Conservation (phyloP, 2,888 invertebrate genomes). For the Drosophila niveifrons region DNA sequence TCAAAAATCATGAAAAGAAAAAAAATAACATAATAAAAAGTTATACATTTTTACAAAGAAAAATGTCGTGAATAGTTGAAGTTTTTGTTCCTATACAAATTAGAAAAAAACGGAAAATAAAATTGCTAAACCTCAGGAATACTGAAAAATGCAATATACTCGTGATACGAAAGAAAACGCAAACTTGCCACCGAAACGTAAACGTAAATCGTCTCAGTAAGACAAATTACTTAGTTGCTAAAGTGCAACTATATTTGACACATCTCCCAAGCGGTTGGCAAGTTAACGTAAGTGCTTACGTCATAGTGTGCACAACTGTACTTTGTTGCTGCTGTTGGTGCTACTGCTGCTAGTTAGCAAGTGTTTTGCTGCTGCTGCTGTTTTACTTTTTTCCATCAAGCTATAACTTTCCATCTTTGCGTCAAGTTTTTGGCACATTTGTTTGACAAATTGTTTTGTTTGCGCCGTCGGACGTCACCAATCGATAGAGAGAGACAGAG, state of each 20-base stretch:
- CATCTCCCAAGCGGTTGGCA: constrained; percentile 50
- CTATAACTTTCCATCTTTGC: constrained; percentile 70
- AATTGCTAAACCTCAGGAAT: too few species aligned
- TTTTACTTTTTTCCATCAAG: constrained; percentile 3
- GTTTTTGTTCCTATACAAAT: background rate
- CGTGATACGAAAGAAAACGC: background rate
- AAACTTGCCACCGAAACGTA: background rate
- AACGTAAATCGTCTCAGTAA: constrained; percentile 7
- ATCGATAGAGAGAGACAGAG: constrained; percentile 51
- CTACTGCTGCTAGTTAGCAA: constrained; percentile 11
- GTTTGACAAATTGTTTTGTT: constrained; percentile 79
- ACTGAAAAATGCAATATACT: too few species aligned
- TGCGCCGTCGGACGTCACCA: constrained; percentile 56
- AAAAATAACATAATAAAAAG: too few species aligned
- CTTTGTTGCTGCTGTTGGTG: constrained; percentile 17
- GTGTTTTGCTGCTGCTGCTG: constrained; percentile 22
- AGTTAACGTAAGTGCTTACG: constrained; percentile 71
- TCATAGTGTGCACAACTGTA: constrained; percentile 68
- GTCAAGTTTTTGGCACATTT: constrained; percentile 78
- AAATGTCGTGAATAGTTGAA: background rate
- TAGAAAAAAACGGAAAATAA: too few species aligned
- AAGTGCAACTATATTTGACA: constrained; percentile 52
- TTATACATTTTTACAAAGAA: too few species aligned
- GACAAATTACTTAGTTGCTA: constrained; percentile 43
- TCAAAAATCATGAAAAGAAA: too few species aligned